Conservation (phyloP, 2,888 invertebrate species). For the Salticus scenicus region DNA sequence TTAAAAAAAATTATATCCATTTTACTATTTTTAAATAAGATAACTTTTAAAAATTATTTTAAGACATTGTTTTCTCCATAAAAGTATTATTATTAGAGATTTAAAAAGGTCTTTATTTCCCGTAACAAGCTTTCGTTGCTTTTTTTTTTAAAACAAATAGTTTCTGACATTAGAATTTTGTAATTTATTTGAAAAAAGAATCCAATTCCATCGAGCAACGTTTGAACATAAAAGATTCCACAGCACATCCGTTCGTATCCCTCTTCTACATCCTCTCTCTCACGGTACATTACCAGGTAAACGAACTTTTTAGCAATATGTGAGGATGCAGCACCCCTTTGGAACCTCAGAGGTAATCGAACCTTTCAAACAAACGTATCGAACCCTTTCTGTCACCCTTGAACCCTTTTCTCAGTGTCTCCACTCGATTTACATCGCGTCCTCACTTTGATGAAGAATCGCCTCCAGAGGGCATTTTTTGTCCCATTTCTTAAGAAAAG, state of each 20-base stretch:
- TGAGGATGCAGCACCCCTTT: conserved; percentile 5
- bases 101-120: no score
- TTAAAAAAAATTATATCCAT: no score
- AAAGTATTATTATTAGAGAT: no score
- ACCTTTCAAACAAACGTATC: neutral
- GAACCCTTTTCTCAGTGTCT: conserved; percentile 33
- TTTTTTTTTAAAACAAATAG: no score
- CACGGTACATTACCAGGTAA: conserved; percentile 5
- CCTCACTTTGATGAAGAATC: neutral
- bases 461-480: neutral
- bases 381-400: conserved; percentile 59
- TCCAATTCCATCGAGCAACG: neutral
- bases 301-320: neutral
- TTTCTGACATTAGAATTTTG: no score
- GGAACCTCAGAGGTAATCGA: neutral
- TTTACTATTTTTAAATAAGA: no score
- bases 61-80: no score
- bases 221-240: neutral
- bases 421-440: neutral
- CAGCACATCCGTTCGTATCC: neutral
- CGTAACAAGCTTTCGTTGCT: no score
- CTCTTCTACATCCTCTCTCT: conserved; percentile 1
- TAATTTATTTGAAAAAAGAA: no score
- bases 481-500: neutral
- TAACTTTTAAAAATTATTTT: no score